These are phyloP conservation scores for Anguilla pacifica DNA, from an alignment of 2,797 vertebrate genomes.

Conservation along the genomic window DNA sequence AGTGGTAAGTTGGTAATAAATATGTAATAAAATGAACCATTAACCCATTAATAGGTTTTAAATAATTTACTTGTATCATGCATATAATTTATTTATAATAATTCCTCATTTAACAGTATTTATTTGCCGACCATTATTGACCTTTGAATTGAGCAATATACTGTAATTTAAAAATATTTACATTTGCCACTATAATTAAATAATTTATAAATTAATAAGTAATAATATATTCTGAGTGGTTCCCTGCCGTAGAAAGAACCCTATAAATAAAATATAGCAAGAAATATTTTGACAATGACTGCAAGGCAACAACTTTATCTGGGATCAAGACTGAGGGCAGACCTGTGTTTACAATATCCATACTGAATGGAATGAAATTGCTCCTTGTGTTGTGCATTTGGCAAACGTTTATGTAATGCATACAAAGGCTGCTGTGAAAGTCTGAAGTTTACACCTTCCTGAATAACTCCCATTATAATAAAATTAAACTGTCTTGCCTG, in stretches of 20 bases:
- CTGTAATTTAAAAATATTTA: background rate
- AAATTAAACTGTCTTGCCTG: constrained; percentile 24
- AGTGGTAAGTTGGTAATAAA: background rate
- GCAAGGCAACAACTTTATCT: background rate
- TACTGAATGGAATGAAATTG: background rate
- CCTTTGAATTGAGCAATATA: background rate
- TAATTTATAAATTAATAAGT: background rate
- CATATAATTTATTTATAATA: background rate
- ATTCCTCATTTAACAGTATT: background rate
- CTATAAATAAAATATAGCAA: background rate
- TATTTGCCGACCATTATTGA: background rate
- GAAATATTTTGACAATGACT: background rate
- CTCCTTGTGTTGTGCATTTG: background rate
- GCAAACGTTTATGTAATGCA: background rate
- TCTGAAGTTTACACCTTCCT: constrained; percentile 1
- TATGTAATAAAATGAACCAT: background rate
- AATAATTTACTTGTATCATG: background rate
- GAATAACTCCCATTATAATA: constrained; percentile 16
- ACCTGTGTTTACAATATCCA: background rate
- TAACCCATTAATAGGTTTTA: background rate
- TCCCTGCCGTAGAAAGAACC: background rate
- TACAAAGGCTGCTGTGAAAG: constrained; percentile 6
- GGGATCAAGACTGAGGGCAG: background rate
- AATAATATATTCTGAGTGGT: background rate
- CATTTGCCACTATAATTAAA: background rate